These are phyloP conservation scores for Panthera uncia DNA, from an alignment of 2,113 vertebrate genomes.

Conservation along the genomic window DNA sequence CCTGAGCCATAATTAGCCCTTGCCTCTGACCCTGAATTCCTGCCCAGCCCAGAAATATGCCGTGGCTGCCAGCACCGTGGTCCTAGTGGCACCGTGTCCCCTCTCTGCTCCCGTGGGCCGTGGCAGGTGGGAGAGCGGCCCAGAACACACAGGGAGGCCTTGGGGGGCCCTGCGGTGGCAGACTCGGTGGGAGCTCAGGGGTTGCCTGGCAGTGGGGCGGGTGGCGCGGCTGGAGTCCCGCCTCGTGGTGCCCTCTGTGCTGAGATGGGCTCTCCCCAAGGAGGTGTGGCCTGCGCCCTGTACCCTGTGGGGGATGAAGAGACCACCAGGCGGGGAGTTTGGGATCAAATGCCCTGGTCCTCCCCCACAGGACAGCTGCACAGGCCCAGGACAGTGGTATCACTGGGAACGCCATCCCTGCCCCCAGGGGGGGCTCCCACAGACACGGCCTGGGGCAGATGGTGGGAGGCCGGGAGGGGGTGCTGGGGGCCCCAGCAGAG, in stretches of 20 bases:
- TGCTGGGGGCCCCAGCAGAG: rapidly evolving
- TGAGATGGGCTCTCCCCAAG: neutral
- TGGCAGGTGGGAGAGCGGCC: neutral
- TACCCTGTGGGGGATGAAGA: rapidly evolving
- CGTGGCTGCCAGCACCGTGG: rapidly evolving
- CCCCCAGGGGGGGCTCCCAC: rapidly evolving
- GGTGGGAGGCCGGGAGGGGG: neutral
- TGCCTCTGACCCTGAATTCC: neutral
- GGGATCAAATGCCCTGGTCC: rapidly evolving
- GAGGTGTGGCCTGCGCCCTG: neutral
- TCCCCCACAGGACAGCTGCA: neutral
- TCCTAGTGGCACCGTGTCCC: rapidly evolving
- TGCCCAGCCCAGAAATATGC: neutral
- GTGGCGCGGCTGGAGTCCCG: neutral
- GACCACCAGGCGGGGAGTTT: rapidly evolving
- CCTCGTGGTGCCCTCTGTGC: neutral
- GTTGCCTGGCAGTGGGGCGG: rapidly evolving
- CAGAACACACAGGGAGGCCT: rapidly evolving
- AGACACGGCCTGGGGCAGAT: rapidly evolving
- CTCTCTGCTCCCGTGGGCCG: neutral
- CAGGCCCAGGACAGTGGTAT: rapidly evolving
- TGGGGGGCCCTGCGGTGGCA: neutral
- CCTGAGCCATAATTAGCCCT: slow-evolving; percentile 21
- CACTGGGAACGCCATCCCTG: rapidly evolving
- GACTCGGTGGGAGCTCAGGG: neutral